Conservation (phyloP, 92 coral and sea anemone genomes). For the Epizoanthus stellaris region DNA sequence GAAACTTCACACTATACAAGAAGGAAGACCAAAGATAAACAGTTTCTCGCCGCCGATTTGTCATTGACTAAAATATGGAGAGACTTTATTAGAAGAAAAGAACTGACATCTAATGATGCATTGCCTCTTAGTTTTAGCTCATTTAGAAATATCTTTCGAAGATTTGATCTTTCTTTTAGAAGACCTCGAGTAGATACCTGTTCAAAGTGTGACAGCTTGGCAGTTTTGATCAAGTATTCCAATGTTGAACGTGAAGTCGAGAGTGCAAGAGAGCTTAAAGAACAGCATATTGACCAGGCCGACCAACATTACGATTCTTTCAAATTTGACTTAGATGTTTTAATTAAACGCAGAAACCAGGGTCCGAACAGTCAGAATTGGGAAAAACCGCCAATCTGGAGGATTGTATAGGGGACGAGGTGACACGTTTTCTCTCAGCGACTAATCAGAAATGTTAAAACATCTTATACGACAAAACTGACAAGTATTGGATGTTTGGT, state of each 20-base stretch:
- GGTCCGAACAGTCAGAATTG: not conserved
- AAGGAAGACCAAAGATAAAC: constrained; percentile 34
- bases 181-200: constrained; percentile 46
- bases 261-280: constrained; percentile 24
- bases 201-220: constrained; percentile 38
- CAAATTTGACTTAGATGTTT: constrained; percentile 26
- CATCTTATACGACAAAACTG: too few relatives aligned
- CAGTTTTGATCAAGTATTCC: constrained; percentile 34
- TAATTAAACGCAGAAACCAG: constrained; percentile 21
- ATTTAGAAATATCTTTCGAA: constrained; percentile 45
- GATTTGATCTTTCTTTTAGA: constrained; percentile 39
- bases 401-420: not conserved
- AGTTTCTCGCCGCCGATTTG: constrained; percentile 35
- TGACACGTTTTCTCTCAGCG: too few relatives aligned
- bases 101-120: constrained; percentile 18
- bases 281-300: constrained; percentile 21
- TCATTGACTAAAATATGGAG: constrained; percentile 37
- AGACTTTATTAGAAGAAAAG: constrained; percentile 32
- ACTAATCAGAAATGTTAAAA: too few relatives aligned
- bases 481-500: too few relatives aligned
- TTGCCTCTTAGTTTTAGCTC: constrained; percentile 29
- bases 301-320: constrained; percentile 45
- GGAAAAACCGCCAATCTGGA: constrained; percentile 32
- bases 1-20: constrained; percentile 22
- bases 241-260: constrained; percentile 24